phyloP scores from a whole-genome alignment of 2,113 vertebrate genomes.

The Labrus mixtus region DNA sequence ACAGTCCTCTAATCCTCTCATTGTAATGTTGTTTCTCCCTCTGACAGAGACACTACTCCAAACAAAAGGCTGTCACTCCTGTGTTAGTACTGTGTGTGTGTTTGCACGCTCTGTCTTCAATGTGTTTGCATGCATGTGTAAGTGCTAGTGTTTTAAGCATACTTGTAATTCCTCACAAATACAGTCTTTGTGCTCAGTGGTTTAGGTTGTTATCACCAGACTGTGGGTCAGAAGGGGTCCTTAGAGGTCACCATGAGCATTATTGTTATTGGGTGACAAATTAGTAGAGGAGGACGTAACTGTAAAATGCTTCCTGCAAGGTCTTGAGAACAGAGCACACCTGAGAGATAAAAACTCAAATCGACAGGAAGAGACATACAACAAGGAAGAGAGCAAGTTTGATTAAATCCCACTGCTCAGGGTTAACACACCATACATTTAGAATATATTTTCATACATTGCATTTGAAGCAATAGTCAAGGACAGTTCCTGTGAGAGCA shows the following conservation, averaged over 20 bases:
- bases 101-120: not conserved
- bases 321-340: not conserved
- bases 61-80: slow-evolving; percentile 42
- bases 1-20: slow-evolving; percentile 64
- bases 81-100: slow-evolving; percentile 23
- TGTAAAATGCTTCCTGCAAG: not conserved
- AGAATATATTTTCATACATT: too few relatives aligned
- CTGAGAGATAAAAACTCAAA: not conserved
- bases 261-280: slow-evolving; percentile 69
- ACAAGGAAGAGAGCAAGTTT: not conserved
- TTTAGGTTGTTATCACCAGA: slow-evolving; percentile 52
- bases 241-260: slow-evolving; percentile 65
- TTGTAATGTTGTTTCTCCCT: slow-evolving; percentile 56
- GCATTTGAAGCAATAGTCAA: too few relatives aligned
- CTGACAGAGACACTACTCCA: slow-evolving; percentile 20
- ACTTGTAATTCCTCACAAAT: slow-evolving; percentile 76
- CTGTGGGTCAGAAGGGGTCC: slow-evolving; percentile 60
- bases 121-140: slow-evolving; percentile 25
- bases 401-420: not conserved
- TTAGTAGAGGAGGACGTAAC: slow-evolving; percentile 30
- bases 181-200: slow-evolving; percentile 67
- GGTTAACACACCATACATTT: too few relatives aligned
- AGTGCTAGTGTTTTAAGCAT: slow-evolving; percentile 57
- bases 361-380: not conserved
- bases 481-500: too few relatives aligned